Evolutionary conservation across 2,888 invertebrate genomes (phyloP), one percentile per base, ranked within the genome.

Genomic region (Aphidoletes aphidimyza): DNA sequence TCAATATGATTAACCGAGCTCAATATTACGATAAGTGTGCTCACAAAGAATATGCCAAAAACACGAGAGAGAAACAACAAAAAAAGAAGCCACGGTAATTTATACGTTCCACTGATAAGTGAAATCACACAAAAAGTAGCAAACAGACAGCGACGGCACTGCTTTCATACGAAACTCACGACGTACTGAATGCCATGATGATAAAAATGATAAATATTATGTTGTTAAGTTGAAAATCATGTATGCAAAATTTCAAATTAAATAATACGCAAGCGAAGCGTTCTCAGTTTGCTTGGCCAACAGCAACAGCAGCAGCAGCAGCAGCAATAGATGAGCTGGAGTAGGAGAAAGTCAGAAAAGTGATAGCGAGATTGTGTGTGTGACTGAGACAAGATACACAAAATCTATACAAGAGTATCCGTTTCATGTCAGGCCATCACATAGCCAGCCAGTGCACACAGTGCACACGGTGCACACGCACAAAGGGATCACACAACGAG

Each of bases 191-290:
- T 8, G 19, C n/a, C 37, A 81, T 22, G 30, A 81, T 81, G 81
- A 81, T 81, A 81, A 81, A 81, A 81, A 81, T 81, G 81, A 81
- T 37, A 69, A 69, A 69, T 69, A 69, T 69, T 69, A 37, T 81
- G 81, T 81, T 81, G 81, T 81, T 81, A 81, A 81, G 81, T 81
- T 81, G 81, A 81, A 81, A 81, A 81, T 81, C 81, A 81, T 81
- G 81, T 81, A 37, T 81, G 81, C 81, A 81, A 36, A 81, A 81
- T 54, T 54, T 26, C 9, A 69, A 30, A 30, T 54, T 54, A 22
- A 30, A 69, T 69, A 69, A 69, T 30, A 69, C 69, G 69, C 69
- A 69, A 69, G 69, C 69, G 30, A 69, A 69, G 9, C 22, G 22
- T 3, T 69, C 14, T 1, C n/a, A 9, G n/a, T n/a, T n/a, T n/a